Base-by-base conservation (phyloP, 2,888 invertebrate species). In the Tetragonisca angustula region DNA sequence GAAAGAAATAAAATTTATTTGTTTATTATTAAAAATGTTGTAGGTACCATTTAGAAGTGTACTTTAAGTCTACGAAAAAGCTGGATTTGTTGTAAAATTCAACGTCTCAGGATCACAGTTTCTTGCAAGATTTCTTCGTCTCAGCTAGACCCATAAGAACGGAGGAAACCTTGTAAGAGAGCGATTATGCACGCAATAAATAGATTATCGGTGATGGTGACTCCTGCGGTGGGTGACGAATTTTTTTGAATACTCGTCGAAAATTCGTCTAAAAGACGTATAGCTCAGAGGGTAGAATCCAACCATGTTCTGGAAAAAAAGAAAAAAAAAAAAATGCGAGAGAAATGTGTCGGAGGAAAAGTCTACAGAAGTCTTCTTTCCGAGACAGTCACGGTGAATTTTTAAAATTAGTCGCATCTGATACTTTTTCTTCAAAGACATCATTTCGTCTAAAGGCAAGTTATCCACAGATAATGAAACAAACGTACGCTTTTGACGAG, bases 161-260 rank as follows among this genome's bases (percentile, higher is more conserved):
- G 74, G 78, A 85, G 84, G 77, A 79, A 83, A 68, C 86, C 76
- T 76, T 36, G 59, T 64, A 74, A 72, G 62, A 56, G 52, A 80
- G 73, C 89, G 91, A 93, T 93, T 93, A 92, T 93, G 89, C 91
- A 92, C 89, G 92, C 92, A 92, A 92, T 93, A 92, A 93, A 92
- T 92, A 92, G 93, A 93, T 94, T 93, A 93, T 93, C 86, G 93
- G 81, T 88, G 79, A 84, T 68, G 88, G 88, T 84, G 86, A 86
- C 89, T 90, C 92, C 91, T 88, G 90, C 79, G 73, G 92, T 43
- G 92, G 88, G 91, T 91, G 91, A 92, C 90, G 91, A 92, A 92
- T 92, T 81, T 49, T 50, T 80, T 71, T 89, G 90, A 91, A 90
- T 90, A 74, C 85, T 76, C 84, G 77, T 79, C 49, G 84, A 77